phyloP scores from a whole-genome alignment of 2,113 vertebrate genomes.

The Hippoglossus stenolepis region DNA sequence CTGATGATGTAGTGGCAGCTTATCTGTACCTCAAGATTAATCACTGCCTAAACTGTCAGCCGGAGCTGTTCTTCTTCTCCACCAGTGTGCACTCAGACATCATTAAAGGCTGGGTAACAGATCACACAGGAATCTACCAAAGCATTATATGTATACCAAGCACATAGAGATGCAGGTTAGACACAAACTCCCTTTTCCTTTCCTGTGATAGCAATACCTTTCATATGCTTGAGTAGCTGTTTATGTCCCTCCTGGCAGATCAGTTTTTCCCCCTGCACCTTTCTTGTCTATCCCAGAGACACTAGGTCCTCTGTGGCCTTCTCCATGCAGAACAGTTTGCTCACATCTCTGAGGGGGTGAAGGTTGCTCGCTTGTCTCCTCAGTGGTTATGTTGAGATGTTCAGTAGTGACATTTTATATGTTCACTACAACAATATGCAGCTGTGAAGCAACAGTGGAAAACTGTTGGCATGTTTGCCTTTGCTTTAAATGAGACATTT shows the following conservation, averaged over 20 bases:
- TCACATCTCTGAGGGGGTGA: slow-evolving; percentile 50
- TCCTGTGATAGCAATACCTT: slow-evolving; percentile 26
- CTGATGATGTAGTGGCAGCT: slow-evolving; percentile 21
- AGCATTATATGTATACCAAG: slow-evolving; percentile 13
- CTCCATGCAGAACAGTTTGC: slow-evolving; percentile 46
- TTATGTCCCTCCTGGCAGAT: slow-evolving; percentile 32
- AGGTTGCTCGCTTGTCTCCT: slow-evolving; percentile 34
- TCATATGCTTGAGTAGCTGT: slow-evolving; percentile 43
- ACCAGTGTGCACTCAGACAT: slow-evolving; percentile 1
- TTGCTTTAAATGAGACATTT: not conserved
- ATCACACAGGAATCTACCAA: slow-evolving; percentile 11
- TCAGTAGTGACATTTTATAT: not conserved
- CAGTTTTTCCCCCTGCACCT: slow-evolving; percentile 16
- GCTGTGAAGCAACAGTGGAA: not conserved
- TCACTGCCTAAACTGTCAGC: not conserved
- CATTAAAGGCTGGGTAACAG: not conserved
- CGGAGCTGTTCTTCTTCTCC: not conserved
- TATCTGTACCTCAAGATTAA: slow-evolving; percentile 7
- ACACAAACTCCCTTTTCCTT: slow-evolving; percentile 38
- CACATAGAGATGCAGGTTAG: slow-evolving; percentile 14
- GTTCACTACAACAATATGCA: not conserved
- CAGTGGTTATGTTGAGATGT: not conserved
- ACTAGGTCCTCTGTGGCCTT: slow-evolving; percentile 40
- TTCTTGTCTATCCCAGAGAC: slow-evolving; percentile 23
- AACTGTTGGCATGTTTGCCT: too few relatives aligned